phyloP scores from a whole-genome alignment of 2,797 vertebrate species.

The Karalla daura region DNA sequence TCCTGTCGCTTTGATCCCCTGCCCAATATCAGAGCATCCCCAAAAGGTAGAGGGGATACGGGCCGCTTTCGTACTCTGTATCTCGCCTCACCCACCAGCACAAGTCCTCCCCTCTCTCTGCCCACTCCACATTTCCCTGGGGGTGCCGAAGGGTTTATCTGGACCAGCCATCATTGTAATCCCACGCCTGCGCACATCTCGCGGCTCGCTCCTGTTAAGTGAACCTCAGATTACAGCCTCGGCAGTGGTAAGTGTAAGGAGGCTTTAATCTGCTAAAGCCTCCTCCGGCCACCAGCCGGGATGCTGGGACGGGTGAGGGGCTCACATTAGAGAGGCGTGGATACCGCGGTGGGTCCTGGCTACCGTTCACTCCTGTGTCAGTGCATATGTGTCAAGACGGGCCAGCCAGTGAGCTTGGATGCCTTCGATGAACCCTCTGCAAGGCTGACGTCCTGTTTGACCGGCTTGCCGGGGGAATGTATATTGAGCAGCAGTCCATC shows the following conservation, averaged over 20 bases:
- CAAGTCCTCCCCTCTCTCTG: not conserved
- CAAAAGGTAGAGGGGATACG: slow-evolving; percentile 15
- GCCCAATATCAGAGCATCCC: slow-evolving; percentile 14
- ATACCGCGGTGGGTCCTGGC: slow-evolving; percentile 21
- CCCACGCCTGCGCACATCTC: slow-evolving; percentile 55
- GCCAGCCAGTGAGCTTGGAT: not conserved
- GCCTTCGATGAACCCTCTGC: slow-evolving; percentile 27
- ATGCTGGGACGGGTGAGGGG: slow-evolving; percentile 18
- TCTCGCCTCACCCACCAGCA: not conserved
- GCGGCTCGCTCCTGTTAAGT: slow-evolving; percentile 63
- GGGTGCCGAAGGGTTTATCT: slow-evolving; percentile 61
- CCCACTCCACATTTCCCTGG: slow-evolving; percentile 7
- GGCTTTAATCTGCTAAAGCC: slow-evolving; percentile 72
- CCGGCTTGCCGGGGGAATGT: not conserved
- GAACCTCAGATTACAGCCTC: slow-evolving; percentile 71
- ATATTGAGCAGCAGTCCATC: not conserved
- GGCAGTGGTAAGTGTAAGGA: slow-evolving; percentile 47
- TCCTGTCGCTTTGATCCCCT: slow-evolving; percentile 24
- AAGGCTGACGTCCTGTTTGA: not conserved
- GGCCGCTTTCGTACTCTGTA: slow-evolving; percentile 5
- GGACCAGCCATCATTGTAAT: slow-evolving; percentile 67
- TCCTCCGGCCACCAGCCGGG: slow-evolving; percentile 32
- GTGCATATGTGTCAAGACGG: slow-evolving; percentile 18
- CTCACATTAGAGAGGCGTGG: slow-evolving; percentile 36
- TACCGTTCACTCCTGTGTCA: not conserved